Evolutionary conservation across 2,797 vertebrate genomes (phyloP), one percentile per base, ranked within the genome.

Genomic region (Danio choprae): DNA sequence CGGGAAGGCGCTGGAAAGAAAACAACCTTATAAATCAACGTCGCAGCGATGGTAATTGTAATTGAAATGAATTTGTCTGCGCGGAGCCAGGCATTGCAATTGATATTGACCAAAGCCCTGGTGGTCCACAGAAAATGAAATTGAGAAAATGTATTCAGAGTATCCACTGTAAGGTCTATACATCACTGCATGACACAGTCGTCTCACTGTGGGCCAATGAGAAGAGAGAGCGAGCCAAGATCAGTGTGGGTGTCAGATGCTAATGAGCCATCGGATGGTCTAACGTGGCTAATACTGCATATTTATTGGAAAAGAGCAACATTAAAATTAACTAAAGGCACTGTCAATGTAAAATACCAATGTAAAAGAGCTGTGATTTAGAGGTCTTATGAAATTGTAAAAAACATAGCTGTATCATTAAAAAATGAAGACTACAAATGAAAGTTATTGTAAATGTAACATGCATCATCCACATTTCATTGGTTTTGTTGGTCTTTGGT

Each of bases 61-160:
- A 94, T 93, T 93, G 89, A 93, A 94, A 93, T 92, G 84, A 92
- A 93, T 93, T 91, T 90, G 88, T 91, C 84, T 89, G 87, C 77
- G 86, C 78, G 81, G 87, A 83, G 83, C 87, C 74, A 84, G 81
- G 85, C 89, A 90, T 87, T 89, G 83, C 89, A 90, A 90, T 90
- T 91, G 86, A 87, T 91, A 91, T 89, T 91, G 90, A 92, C 90
- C 90, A 90, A 89, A 86, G 77, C 84, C 80, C 76, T 38, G 81
- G 85, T 81, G 89, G 82, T 89, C 86, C 70, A 44, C 79, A 63
- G 77, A 84, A 91, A 92, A 91, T 88, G 73, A 90, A 87, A 89
- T 71, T 8, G 62, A 62, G 86, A 81, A 86, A 38, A 69, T 60
- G 38, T 78, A 83, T 74, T 84, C 77, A 79, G 81, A 75, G 79